These are phyloP conservation scores for Thereuonema tuberculata DNA, from an alignment of 1,140 invertebrate species.

Conservation along the genomic window DNA sequence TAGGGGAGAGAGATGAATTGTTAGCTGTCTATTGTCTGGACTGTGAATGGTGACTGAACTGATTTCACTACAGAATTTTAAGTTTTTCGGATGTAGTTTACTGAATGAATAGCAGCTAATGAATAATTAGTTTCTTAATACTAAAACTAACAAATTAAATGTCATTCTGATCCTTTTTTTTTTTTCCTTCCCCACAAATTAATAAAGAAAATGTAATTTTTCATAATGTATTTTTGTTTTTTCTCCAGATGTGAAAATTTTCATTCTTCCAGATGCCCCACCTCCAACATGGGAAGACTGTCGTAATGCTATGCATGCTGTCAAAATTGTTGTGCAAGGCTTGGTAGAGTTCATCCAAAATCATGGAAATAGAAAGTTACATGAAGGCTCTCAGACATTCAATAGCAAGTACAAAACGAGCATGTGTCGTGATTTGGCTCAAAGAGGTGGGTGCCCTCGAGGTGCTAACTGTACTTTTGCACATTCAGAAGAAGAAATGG, in stretches of 20 bases:
- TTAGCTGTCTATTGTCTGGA: too few relatives aligned
- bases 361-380: constrained; percentile 34
- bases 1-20: too few relatives aligned
- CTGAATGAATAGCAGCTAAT: too few relatives aligned
- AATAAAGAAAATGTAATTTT: neutral
- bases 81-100: too few relatives aligned
- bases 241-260: too few relatives aligned
- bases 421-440: constrained; percentile 70
- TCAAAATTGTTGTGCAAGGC: constrained; percentile 64
- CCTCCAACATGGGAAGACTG: constrained; percentile 56
- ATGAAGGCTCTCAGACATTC: constrained; percentile 40
- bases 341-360: constrained; percentile 72
- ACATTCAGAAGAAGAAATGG: constrained; percentile 78
- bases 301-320: constrained; percentile 59
- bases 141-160: too few relatives aligned
- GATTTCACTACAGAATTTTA: too few relatives aligned
- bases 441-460: constrained; percentile 63
- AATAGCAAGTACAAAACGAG: constrained; percentile 78
- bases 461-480: constrained; percentile 80
- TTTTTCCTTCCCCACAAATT: too few relatives aligned
- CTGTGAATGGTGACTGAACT: too few relatives aligned
- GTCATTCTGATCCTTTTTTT: too few relatives aligned
- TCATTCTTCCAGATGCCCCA: constrained; percentile 58
- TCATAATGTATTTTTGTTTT: neutral
- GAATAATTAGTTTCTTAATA: too few relatives aligned